Evolutionary conservation across 1,140 invertebrate species (phyloP), one percentile per base, ranked within the genome.

Genomic region (Agraylea sexmaculata): DNA sequence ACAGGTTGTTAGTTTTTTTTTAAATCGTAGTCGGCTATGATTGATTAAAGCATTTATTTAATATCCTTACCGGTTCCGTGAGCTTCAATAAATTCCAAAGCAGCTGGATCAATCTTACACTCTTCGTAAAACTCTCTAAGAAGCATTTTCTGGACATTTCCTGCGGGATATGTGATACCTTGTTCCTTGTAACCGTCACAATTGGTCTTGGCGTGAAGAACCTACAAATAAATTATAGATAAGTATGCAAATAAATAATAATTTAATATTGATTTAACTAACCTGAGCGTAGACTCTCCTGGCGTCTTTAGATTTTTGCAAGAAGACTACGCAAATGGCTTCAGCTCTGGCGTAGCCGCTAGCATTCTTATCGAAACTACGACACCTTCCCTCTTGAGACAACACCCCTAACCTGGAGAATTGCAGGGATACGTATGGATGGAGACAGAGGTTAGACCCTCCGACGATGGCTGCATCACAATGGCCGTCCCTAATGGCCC

Each of bases 81-180:
- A 35, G 88, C 87, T 61, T 98, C 93, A 11, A 97, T 67, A 54
- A 80, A 97, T 18, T 74, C 74, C 10, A 97, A 60, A 4, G 57
- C 59, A 2, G 56, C 66, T 0, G 88, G 87, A 35, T 78, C 65
- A 2, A 95, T 53, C 18, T 75, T 71, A 46, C 84, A 81, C 52
- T 94, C 87, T n/a, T 75, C 60, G 55, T 96, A 96, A 49, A 93
- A 85, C 52, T 92, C 83, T 15, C 71, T 59, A 0, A 96, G 59
- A 1, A 97, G 64, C 34, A 70, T 61, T 43, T 79, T 77, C 60
- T 97, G 92, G 36, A 86, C 70, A 13, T 75, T 65, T 18, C 84
- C 85, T 2, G 86, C 87, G 0, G 92, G 92, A 56, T 87, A 95
- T 0, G 88, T 93, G 42, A 97, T 91, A 11, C 86, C 85, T 55